Evolutionary conservation across 2,888 invertebrate species (phyloP).

Genomic region (Slavum lentiscoides): DNA sequence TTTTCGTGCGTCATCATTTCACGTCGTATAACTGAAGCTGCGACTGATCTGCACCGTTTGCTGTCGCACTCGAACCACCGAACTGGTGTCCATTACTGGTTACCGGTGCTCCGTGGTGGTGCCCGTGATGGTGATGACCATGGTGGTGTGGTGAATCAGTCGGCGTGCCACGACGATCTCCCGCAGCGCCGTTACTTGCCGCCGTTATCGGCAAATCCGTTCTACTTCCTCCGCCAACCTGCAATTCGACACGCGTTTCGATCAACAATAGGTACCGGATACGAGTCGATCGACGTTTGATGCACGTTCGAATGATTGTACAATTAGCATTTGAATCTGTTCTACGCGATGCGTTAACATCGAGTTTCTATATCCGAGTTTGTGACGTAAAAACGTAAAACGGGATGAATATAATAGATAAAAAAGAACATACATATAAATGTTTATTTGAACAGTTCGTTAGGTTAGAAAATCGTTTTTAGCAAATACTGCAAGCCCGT

Average conservation of each 20-base stretch:
- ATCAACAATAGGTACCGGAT: too few relatives aligned
- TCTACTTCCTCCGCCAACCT: constrained; percentile 34
- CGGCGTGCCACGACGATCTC: constrained; percentile 33
- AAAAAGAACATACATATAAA: too few relatives aligned
- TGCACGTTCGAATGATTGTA: too few relatives aligned
- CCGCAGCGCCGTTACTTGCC: not conserved
- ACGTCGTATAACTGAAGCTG: constrained; percentile 45
- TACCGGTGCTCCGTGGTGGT: constrained; percentile 7
- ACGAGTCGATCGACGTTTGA: too few relatives aligned
- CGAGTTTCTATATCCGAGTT: too few relatives aligned
- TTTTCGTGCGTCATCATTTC: constrained; percentile 14
- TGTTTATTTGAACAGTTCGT: too few relatives aligned
- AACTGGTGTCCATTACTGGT: constrained; percentile 47
- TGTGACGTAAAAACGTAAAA: too few relatives aligned
- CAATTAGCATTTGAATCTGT: too few relatives aligned
- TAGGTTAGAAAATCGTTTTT: too few relatives aligned
- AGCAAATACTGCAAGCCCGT: too few relatives aligned
- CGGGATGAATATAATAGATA: too few relatives aligned
- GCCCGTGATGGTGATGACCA: constrained; percentile 36
- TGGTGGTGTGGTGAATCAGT: constrained; percentile 33
- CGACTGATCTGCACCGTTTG: constrained; percentile 35
- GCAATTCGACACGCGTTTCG: not conserved
- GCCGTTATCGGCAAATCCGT: constrained; percentile 1
- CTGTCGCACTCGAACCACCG: not conserved
- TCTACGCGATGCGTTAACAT: too few relatives aligned